These are phyloP conservation scores for Diloba caeruleocephala DNA, from an alignment of 2,888 invertebrate genomes.

Conservation along the genomic window DNA sequence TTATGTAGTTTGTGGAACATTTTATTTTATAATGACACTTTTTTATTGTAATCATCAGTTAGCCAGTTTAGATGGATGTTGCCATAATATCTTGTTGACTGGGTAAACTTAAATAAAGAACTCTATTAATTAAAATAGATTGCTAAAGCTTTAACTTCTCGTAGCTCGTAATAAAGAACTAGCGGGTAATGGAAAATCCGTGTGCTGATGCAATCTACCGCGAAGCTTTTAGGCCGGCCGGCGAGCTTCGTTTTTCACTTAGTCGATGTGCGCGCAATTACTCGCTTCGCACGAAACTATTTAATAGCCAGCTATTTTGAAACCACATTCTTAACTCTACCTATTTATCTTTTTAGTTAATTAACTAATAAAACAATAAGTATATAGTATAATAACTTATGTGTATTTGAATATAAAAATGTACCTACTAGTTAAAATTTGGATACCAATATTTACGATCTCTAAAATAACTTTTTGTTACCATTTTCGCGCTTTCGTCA, in stretches of 20 bases:
- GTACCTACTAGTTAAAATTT: no score
- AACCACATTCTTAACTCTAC: constrained; percentile 34
- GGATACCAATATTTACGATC: no score
- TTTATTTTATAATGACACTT: constrained; percentile 43
- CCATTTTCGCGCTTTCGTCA: neutral
- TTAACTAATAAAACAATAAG: no score
- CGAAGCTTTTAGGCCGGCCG: constrained; percentile 80
- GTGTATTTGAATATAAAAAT: no score
- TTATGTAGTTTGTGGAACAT: constrained; percentile 47
- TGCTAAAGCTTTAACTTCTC: constrained; percentile 57
- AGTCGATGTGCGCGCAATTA: constrained; percentile 78
- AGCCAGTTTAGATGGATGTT: constrained; percentile 23
- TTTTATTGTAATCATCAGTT: constrained; percentile 27
- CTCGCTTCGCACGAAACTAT: constrained; percentile 64
- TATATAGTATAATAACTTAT: no score
- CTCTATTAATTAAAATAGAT: constrained; percentile 53
- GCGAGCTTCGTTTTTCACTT: constrained; percentile 80
- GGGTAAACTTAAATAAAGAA: constrained; percentile 24
- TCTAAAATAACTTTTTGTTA: constrained; percentile 12
- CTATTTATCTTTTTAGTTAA: constrained; percentile 10
- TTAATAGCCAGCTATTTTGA: constrained; percentile 23
- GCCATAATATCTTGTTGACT: constrained; percentile 33
- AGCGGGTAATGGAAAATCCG: constrained; percentile 83
- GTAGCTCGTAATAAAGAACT: constrained; percentile 67
- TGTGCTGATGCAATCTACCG: constrained; percentile 86